These are phyloP conservation scores for Chunga burmeisteri DNA, from an alignment of 2,113 vertebrate genomes.

Conservation along the genomic window DNA sequence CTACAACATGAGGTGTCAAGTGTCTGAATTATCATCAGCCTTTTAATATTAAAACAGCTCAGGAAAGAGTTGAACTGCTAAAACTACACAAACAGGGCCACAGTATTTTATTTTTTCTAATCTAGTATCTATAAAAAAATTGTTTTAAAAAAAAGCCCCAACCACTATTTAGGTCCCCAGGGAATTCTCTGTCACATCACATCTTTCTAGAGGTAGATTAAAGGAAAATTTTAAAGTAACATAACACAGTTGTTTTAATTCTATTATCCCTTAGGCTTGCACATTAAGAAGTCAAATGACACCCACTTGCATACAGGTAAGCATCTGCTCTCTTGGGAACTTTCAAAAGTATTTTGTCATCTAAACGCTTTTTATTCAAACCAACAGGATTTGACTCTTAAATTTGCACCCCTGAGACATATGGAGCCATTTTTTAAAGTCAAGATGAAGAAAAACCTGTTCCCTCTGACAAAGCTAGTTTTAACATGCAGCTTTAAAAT, in stretches of 20 bases:
- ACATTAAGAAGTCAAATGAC: constrained; percentile 21
- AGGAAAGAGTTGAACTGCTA: not conserved
- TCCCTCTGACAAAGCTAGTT: not conserved
- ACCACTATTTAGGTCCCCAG: not conserved
- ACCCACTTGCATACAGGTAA: not conserved
- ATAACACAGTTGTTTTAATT: constrained; percentile 17
- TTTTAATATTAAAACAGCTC: not conserved
- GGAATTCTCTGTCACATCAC: not conserved
- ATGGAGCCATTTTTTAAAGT: not conserved
- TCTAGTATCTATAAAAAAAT: not conserved
- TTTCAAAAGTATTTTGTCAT: not conserved
- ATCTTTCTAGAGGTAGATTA: not conserved
- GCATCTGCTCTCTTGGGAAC: not conserved
- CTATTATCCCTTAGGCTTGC: constrained; percentile 25
- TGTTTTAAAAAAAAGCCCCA: not conserved
- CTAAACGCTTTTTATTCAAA: not conserved
- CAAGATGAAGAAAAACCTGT: not conserved
- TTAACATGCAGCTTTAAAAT: not conserved
- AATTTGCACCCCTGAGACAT: constrained; percentile 12
- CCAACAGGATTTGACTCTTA: constrained; percentile 35
- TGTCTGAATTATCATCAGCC: not conserved
- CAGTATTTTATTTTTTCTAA: not conserved
- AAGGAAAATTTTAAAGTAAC: not conserved
- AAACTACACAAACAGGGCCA: not conserved
- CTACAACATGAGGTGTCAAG: not conserved